A percentile compares a stretch with the other conserved stretches of the same genome.
phyloP scores from a whole-genome alignment of 2,113 vertebrate species.

The Aythya baeri region DNA sequence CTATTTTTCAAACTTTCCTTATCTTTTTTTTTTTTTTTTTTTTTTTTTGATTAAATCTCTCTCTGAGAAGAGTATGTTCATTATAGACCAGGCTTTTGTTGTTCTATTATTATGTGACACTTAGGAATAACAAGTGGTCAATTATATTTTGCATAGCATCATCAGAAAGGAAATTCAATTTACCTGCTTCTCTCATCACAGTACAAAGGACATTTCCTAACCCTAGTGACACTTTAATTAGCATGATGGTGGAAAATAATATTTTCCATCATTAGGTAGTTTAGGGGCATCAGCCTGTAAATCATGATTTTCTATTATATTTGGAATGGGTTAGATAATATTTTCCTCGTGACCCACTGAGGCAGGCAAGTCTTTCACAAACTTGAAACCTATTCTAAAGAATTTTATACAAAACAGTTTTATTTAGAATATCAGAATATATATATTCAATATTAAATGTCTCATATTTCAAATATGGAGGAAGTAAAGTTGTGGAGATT shows the following conservation, averaged over 20 bases:
- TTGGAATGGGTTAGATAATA: not conserved
- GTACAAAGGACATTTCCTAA: conserved; percentile 1
- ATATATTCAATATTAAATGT: not conserved
- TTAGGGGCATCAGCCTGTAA: not conserved
- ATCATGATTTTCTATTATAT: not conserved
- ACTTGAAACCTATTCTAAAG: not conserved
- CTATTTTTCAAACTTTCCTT: not conserved
- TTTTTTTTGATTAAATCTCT: not conserved
- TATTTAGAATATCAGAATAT: not conserved
- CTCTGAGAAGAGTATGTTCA: not conserved
- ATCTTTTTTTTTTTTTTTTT: not conserved
- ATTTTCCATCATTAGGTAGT: not conserved
- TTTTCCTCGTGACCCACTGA: not conserved
- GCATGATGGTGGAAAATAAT: not conserved
- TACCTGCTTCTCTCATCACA: not conserved
- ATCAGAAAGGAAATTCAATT: conserved; percentile 41
- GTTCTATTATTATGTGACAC: not conserved
- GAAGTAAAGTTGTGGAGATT: not conserved
- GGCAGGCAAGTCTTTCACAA: not conserved
- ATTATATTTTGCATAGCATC: conserved; percentile 9
- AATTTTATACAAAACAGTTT: not conserved
- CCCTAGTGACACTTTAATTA: conserved; percentile 31
- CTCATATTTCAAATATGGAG: not conserved
- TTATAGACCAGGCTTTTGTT: not conserved
- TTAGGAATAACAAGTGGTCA: conserved; percentile 13